Evolutionary conservation across 2,113 vertebrate genomes (phyloP), one percentile per base, ranked within the genome.

Genomic region (Paramormyrops kingsleyae): DNA sequence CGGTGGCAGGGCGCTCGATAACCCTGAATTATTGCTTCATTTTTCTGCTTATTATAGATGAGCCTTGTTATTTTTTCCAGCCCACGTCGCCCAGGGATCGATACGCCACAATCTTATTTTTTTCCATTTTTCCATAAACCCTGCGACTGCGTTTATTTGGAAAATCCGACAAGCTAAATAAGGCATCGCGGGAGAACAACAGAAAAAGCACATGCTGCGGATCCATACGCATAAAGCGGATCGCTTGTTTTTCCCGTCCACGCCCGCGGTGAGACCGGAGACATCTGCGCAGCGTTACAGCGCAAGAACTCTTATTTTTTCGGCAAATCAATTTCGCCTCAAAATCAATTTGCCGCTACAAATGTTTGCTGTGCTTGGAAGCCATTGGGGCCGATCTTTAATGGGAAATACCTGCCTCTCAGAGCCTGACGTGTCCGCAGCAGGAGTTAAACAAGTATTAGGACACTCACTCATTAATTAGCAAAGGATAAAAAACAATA

Each of bases 51-150:
- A 96, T 96, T 97, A 98, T 97, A 97, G 97, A 98, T 97, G 97
- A 98, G 97, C 97, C 97, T 96, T 96, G 95, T 96, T 97, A 97
- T 97, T 97, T 96, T 97, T 96, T 97, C 92, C 94, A 92, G 47
- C 49, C 89, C 27, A 77, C 74, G 83, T 74, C 87, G 46, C 47
- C 52, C 24, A 3, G 74, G 44, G 97, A 98, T 99, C 98, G 94
- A 99, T 99, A 98, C 96, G 97, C 96, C 98, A 98, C 98, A 99
- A 99, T 97, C 97, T 98, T 97, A 95, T 95, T 98, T 98, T 98
- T 98, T 98, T 98, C 98, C 96, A 96, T 97, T 99, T 98, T 97
- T 98, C 98, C 97, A 99, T 99, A 99, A 99, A 99, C 97, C 97
- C 96, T 94, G 96, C 97, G 97, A 98, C 98, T 98, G 98, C 97